phyloP scores from a whole-genome alignment of 2,888 invertebrate genomes.

The Muschampia plurimacula region DNA sequence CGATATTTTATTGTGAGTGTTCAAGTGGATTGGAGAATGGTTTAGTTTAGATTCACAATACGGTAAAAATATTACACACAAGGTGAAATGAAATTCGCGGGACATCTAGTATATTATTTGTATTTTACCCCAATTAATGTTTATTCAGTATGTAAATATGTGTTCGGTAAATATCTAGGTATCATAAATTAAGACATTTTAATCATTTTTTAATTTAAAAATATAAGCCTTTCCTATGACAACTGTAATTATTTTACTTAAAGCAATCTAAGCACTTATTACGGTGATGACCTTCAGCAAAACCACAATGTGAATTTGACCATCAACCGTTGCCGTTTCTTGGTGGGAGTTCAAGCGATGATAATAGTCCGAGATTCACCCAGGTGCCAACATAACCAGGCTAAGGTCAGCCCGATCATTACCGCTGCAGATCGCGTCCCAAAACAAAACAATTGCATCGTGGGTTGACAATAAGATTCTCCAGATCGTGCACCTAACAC shows the following conservation, averaged over 20 bases:
- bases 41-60: too few relatives aligned
- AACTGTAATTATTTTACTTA: neutral
- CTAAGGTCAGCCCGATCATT: conserved; percentile 71
- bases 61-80: too few relatives aligned
- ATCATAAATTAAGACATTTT: too few relatives aligned
- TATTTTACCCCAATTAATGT: too few relatives aligned
- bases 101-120: too few relatives aligned
- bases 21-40: too few relatives aligned
- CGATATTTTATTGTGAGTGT: too few relatives aligned
- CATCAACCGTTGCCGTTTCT: conserved; percentile 20
- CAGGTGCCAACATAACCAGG: conserved; percentile 57
- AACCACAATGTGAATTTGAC: conserved; percentile 34
- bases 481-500: conserved; percentile 20
- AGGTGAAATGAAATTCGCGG: too few relatives aligned
- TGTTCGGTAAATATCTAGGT: too few relatives aligned
- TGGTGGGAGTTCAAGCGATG: conserved; percentile 32
- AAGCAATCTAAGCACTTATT: conserved; percentile 1
- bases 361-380: conserved; percentile 38
- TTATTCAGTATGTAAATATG: too few relatives aligned
- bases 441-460: conserved; percentile 71
- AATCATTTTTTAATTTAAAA: too few relatives aligned
- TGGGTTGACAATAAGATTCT: conserved; percentile 68
- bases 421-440: conserved; percentile 56
- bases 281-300: conserved; percentile 25
- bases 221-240: too few relatives aligned